A percentile compares a stretch with the other conserved stretches of the same genome.
These are phyloP conservation scores for Hypomesus transpacificus DNA, from an alignment of 2,113 vertebrate genomes.

Conservation along the genomic window DNA sequence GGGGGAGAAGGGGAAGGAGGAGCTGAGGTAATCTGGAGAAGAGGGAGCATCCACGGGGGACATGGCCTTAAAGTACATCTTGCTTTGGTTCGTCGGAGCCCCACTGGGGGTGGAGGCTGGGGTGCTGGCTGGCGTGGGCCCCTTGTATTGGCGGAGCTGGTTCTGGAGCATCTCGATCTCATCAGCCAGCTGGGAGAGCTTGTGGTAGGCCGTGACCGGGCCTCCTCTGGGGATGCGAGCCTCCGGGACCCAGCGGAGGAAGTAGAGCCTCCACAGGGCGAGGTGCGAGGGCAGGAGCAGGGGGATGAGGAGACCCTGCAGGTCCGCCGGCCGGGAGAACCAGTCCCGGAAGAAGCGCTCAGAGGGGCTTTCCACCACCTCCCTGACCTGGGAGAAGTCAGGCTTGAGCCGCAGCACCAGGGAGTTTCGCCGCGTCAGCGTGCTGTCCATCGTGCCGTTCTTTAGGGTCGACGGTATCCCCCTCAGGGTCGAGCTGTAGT, in stretches of 20 bases:
- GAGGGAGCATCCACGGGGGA: conserved; percentile 55
- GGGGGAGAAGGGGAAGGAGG: conserved; percentile 92
- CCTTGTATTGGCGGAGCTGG: conserved; percentile 77
- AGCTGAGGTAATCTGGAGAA: conserved; percentile 83
- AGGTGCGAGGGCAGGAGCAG: conserved; percentile 77
- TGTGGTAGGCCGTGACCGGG: conserved; percentile 80
- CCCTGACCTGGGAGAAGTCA: conserved; percentile 64
- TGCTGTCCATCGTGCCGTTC: conserved; percentile 76
- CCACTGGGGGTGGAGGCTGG: conserved; percentile 52
- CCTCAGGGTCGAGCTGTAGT: conserved; percentile 84
- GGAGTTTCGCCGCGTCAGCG: conserved; percentile 80
- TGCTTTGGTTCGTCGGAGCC: conserved; percentile 68
- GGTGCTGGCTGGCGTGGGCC: conserved; percentile 51
- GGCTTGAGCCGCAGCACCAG: conserved; percentile 75
- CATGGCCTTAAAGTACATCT: conserved; percentile 84
- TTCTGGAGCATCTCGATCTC: conserved; percentile 84
- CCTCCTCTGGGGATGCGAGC: conserved; percentile 85
- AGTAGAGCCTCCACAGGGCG: conserved; percentile 93
- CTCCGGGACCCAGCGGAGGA: conserved; percentile 95
- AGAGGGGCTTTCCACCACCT: conserved; percentile 60
- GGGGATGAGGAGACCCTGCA: conserved; percentile 83
- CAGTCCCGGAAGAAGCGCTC: conserved; percentile 84
- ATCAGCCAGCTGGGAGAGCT: conserved; percentile 82
- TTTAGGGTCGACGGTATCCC: conserved; percentile 71
- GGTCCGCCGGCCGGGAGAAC: conserved; percentile 80